Conservation (phyloP, 1,140 invertebrate species). For the Andricus grossulariae region DNA sequence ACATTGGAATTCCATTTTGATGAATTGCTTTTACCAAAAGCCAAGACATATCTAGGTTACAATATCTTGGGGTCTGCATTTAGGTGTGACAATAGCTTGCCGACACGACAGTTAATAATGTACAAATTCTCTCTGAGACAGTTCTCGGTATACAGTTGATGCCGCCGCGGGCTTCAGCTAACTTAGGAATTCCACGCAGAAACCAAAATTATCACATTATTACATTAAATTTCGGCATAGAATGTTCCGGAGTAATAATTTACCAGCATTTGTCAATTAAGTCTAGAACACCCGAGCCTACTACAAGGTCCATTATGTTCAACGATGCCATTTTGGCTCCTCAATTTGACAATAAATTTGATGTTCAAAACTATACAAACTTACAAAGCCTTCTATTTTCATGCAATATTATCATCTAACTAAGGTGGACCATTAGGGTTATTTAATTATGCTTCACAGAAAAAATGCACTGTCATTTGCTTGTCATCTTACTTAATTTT, state of each 20-base stretch:
- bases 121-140: constrained; percentile 26
- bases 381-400: no score
- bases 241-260: constrained; percentile 14
- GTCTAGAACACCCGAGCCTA: neutral
- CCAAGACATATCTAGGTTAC: neutral
- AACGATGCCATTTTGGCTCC: no score
- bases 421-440: no score
- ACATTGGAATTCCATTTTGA: neutral
- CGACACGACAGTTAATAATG: constrained; percentile 9
- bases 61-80: neutral
- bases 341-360: no score
- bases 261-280: neutral
- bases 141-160: constrained; percentile 8
- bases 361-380: no score
- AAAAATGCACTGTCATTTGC: no score
- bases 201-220: constrained; percentile 30
- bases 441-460: no score
- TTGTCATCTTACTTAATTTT: neutral
- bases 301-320: neutral
- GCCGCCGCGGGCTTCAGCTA: neutral
- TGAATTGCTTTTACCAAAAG: neutral
- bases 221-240: constrained; percentile 14
- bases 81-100: constrained; percentile 1
- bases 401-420: no score
- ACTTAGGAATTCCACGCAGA: constrained; percentile 28